These are phyloP conservation scores for Philereme transversata DNA, from an alignment of 2,888 invertebrate genomes.

Conservation along the genomic window DNA sequence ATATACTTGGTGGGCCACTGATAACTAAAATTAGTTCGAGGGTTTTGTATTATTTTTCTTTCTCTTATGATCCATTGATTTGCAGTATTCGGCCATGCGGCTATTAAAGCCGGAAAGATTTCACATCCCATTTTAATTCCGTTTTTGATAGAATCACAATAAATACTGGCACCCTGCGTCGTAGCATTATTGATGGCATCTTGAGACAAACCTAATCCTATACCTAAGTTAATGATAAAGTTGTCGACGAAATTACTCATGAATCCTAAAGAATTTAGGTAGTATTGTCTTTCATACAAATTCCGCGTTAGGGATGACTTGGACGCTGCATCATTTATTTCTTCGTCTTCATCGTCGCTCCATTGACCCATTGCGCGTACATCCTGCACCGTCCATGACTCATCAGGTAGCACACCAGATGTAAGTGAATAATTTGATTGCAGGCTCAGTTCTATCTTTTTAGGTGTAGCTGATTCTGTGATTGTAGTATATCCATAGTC, in stretches of 20 bases:
- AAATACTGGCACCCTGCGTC: slow-evolving; percentile 87
- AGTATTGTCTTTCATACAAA: slow-evolving; percentile 75
- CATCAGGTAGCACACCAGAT: slow-evolving; percentile 78
- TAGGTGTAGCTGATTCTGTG: slow-evolving; percentile 83
- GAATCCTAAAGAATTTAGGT: slow-evolving; percentile 86
- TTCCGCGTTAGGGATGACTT: slow-evolving; percentile 60
- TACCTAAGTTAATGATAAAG: slow-evolving; percentile 85
- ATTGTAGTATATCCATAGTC: slow-evolving; percentile 86
- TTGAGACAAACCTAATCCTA: slow-evolving; percentile 82
- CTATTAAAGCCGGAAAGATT: slow-evolving; percentile 87
- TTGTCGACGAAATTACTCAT: slow-evolving; percentile 87
- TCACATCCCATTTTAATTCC: slow-evolving; percentile 82
- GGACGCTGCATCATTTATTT: slow-evolving; percentile 54
- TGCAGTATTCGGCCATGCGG: slow-evolving; percentile 89
- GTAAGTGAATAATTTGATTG: slow-evolving; percentile 63
- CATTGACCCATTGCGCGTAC: slow-evolving; percentile 65
- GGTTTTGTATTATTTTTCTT: slow-evolving; percentile 82
- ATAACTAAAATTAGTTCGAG: slow-evolving; percentile 82
- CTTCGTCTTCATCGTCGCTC: slow-evolving; percentile 73
- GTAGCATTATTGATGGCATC: slow-evolving; percentile 81
- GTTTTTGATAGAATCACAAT: slow-evolving; percentile 80
- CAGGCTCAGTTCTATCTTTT: slow-evolving; percentile 75
- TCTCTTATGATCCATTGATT: slow-evolving; percentile 87
- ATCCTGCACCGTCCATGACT: slow-evolving; percentile 77
- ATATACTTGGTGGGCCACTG: slow-evolving; percentile 89